Base-by-base conservation (phyloP, 2,888 invertebrate genomes). In the Cetonia aurata region DNA sequence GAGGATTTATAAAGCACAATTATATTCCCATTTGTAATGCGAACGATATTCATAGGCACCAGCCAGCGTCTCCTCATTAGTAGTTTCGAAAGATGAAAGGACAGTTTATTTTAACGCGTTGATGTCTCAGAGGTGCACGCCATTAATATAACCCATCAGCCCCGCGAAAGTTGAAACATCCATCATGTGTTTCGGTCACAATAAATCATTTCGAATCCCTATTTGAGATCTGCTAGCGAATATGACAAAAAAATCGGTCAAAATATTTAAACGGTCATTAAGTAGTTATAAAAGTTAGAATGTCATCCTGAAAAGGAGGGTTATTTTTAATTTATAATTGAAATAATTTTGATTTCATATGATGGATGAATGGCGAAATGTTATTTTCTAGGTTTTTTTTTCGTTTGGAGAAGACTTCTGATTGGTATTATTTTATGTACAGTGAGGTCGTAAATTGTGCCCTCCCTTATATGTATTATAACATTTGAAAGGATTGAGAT, bases 91-190 rank as follows among this genome's bases (percentile, higher is more conserved):
- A 69, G 69, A 60, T 44, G 62, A 69, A 69, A 53, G 55, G 60
- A 62, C 53, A 67, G 67, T 67, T 67, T 48, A 62, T 62, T 62
- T 67, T 67, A 67, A 67, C 60, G 60, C 52, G 69, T 69, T 69
- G 69, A 69, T 69, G 69, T 69, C 69, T 60, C 17, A 13, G 50
- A 15, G 52, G 60, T 52, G 52, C 33, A 53, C 8, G 31, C 52
- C 69, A 69, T 69, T 69, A 69, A 69, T 69, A 52, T 56, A 46
- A 52, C 25, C 48, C 52, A 53, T 60, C 52, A 59, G 55, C 42
- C 33, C 46, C 31, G 67, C 67, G 25, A 55, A 67, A 67, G 55
- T 67, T 42, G 31, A 55, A 55, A 48, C 67, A 67, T 55, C 67
- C 67, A 67, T 67, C 67, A 67, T 17, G 55, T 25, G 41, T 44